Evolutionary conservation across 2,113 vertebrate species (phyloP), one percentile per base, ranked within the genome.

Genomic region (Mastomys coucha): DNA sequence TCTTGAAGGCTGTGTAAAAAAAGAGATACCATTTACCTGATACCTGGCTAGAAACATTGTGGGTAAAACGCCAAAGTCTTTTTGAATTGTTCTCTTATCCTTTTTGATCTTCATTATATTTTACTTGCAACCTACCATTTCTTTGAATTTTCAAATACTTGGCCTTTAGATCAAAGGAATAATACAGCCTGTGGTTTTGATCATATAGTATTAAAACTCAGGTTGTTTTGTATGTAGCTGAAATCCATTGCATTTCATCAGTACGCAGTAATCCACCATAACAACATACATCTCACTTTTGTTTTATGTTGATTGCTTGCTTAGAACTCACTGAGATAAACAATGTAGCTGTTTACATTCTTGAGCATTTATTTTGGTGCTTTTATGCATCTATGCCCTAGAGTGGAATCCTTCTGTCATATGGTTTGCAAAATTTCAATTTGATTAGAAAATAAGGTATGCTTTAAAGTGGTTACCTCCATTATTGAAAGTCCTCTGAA

Each of bases 351-450:
- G 22, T 42, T 4, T 39, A 45, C 42, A 75, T 63, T 85, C 26
- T 36, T 24, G 11, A 26, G 7, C 45, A 95, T 93, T 90, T 96
- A 31, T 89, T 58, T 96, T 93, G 75, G 6, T 80, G 14, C 6
- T 14, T 45, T 73, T 75, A 20, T 53, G 14, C n/a, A 45, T 58
- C 17, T 11, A 58, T 77, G 78, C 58, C 76, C 49, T 92, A 20
- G 22, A 70, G 26, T 75, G 13, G 69, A 75, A 95, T 87, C 93
- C 20, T 33, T 90, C 49, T 31, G 56, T 69, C 14, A 24, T 49
- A 20, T 16, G 1, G 0, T 89, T 82, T 69, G 51, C 2, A 89
- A 12, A 82, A 22, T 70, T 96, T 58, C 45, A 92, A 36, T 67
- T 86, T 82, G 85, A 90, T 49, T 94, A 82, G 76, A 91, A 82